Conservation (phyloP, 1,140 invertebrate genomes). For the Leptopilina boulardi region DNA sequence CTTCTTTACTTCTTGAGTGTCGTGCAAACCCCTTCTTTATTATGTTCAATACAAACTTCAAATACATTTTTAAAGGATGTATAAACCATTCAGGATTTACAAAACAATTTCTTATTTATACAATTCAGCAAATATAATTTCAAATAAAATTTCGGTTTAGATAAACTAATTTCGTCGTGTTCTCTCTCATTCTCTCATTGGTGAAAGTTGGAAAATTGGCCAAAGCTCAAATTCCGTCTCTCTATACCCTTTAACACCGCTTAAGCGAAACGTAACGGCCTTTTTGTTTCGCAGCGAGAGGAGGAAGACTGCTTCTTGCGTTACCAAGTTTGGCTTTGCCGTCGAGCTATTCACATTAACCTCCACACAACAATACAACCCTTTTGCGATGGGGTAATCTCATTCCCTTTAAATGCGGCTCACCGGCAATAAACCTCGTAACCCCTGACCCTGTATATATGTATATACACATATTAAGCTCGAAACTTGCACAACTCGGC, state of each 20-base stretch:
- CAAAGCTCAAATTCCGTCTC: slow-evolving; percentile 37
- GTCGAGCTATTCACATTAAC: slow-evolving; percentile 22
- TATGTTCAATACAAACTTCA: not conserved
- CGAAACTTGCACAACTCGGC: slow-evolving; percentile 19
- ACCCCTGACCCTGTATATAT: slow-evolving; percentile 27
- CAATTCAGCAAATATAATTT: no score
- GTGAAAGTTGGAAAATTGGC: not conserved
- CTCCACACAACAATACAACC: slow-evolving; percentile 36
- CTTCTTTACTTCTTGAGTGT: slow-evolving; percentile 16
- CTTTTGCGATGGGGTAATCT: slow-evolving; percentile 38
- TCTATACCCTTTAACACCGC: slow-evolving; percentile 53
- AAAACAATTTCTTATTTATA: no score
- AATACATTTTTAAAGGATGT: slow-evolving; percentile 11
- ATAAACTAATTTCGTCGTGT: not conserved
- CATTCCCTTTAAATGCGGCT: slow-evolving; percentile 39
- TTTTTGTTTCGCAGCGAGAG: slow-evolving; percentile 47
- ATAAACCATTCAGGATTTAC: no score
- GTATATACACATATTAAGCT: no score
- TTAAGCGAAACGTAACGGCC: slow-evolving; percentile 60
- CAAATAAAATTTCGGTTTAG: no score
- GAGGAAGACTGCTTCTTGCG: slow-evolving; percentile 43
- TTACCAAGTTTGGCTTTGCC: slow-evolving; percentile 33
- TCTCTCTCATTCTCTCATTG: no score
- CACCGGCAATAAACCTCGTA: slow-evolving; percentile 40
- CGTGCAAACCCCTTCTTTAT: slow-evolving; percentile 8